Evolutionary conservation across 2,888 invertebrate genomes (phyloP), one percentile per base, ranked within the genome.

Genomic region (Volucella bombylans): DNA sequence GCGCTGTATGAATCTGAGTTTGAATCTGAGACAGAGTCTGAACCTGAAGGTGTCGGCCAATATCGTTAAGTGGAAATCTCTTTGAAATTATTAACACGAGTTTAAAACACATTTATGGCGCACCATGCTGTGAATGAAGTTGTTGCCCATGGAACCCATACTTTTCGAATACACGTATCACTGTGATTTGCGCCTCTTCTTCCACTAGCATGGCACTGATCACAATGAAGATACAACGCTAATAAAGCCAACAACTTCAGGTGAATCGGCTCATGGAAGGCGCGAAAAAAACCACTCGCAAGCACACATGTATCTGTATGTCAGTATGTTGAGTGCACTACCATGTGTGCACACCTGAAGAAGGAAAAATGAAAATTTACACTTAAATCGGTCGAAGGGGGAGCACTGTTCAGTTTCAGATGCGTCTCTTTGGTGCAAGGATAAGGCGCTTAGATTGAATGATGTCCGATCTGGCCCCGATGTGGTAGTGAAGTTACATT

Each of bases 81-180:
- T 82, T 80, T 73, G 90, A 90, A 91, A 90, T 90, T 90, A 90
- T 90, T 90, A 90, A 91, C 90, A 91, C 88, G 89, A 91, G 86
- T 90, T 90, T 90, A 91, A 91, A 90, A 90, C 91, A 91, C 90
- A 90, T 90, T 90, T 90, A 90, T 91, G 89, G 90, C 88, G 89
- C 88, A 88, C 89, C 90, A 90, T 68, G 90, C 91, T 90, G 90
- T 89, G 90, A 90, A 90, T 90, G 88, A 90, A 90, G 91, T 90
- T 91, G 90, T 90, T 90, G 72, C 49, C 68, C 57, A 52, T 68
- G 76, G 52, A 49, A 59, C 65, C 52, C 62, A 55, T 31, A 54
- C 57, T 67, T 74, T 83, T 78, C 38, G 72, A 83, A 79, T 83
- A 31, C 6, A 6, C 31, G 31, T 31, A 83, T 69, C 65, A 71